A percentile compares a stretch with the other conserved stretches of the same genome.
phyloP scores from a whole-genome alignment of 2,888 invertebrate species.

The Amblyjoppa proteus region DNA sequence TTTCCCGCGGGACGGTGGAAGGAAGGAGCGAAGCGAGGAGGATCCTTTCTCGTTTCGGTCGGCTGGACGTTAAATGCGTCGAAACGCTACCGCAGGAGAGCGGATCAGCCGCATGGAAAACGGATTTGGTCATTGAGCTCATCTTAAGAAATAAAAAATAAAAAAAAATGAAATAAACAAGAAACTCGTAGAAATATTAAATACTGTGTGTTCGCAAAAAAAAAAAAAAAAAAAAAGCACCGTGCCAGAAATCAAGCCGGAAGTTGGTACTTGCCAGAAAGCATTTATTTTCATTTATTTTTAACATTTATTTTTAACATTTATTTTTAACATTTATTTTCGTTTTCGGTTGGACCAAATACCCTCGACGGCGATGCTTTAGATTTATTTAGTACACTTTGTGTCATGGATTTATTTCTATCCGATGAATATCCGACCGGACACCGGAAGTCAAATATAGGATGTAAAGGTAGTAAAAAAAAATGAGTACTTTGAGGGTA shows the following conservation, averaged over 20 bases:
- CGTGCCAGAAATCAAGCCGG: neutral
- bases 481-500: too few species aligned
- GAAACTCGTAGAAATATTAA: neutral
- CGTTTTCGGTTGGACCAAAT: too few species aligned
- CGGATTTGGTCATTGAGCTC: slow-evolving; percentile 31
- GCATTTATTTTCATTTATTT: too few species aligned
- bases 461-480: too few species aligned
- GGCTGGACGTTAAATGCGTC: slow-evolving; percentile 55
- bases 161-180: neutral
- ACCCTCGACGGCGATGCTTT: too few species aligned
- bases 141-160: neutral
- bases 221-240: neutral
- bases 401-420: too few species aligned
- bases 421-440: too few species aligned
- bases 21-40: slow-evolving; percentile 49
- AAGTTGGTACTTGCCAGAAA: too few species aligned
- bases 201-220: neutral
- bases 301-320: too few species aligned
- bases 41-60: slow-evolving; percentile 37
- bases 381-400: too few species aligned
- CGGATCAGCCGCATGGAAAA: slow-evolving; percentile 43
- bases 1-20: slow-evolving; percentile 40
- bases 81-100: slow-evolving; percentile 25
- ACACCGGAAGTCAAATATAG: too few species aligned
- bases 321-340: too few species aligned